Conservation (phyloP, 2,113 vertebrate genomes). For the Lepus europaeus region DNA sequence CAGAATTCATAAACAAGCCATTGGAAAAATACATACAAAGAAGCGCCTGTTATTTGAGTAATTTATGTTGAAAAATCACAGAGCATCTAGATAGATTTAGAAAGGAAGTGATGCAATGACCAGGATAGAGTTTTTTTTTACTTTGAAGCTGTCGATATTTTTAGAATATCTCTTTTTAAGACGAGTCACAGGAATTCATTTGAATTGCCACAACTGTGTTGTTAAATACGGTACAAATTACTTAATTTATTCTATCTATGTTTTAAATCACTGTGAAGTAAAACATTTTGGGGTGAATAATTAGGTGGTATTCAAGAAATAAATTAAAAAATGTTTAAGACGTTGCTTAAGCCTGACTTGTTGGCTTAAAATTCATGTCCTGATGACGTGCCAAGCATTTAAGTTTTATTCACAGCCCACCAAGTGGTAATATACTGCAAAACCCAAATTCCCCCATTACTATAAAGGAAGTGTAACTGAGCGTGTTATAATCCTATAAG, state of each 20-base stretch:
- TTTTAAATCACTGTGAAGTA: slow-evolving; percentile 36
- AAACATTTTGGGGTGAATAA: not conserved
- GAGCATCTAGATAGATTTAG: not conserved
- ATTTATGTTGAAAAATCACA: slow-evolving; percentile 44
- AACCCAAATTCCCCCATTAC: fast-evolving
- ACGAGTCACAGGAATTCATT: not conserved
- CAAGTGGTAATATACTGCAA: not conserved
- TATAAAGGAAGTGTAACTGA: not conserved
- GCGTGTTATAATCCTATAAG: not conserved
- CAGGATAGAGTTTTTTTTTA: not conserved
- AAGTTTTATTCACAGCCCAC: not conserved
- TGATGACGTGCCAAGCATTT: no score
- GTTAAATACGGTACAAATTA: not conserved
- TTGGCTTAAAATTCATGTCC: not conserved
- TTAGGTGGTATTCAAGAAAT: not conserved
- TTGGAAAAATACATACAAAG: slow-evolving; percentile 51
- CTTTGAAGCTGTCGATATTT: not conserved
- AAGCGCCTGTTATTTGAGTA: slow-evolving; percentile 41
- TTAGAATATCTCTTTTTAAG: slow-evolving; percentile 32
- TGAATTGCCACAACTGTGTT: not conserved
- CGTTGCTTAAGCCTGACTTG: not conserved
- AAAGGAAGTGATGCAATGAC: slow-evolving; percentile 39
- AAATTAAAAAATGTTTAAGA: not conserved
- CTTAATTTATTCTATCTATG: not conserved
- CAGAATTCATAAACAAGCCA: slow-evolving; percentile 73